A percentile compares a stretch with the other conserved stretches of the same genome.
phyloP scores from a whole-genome alignment of 2,113 vertebrate species.

The Heliornis fulica region DNA sequence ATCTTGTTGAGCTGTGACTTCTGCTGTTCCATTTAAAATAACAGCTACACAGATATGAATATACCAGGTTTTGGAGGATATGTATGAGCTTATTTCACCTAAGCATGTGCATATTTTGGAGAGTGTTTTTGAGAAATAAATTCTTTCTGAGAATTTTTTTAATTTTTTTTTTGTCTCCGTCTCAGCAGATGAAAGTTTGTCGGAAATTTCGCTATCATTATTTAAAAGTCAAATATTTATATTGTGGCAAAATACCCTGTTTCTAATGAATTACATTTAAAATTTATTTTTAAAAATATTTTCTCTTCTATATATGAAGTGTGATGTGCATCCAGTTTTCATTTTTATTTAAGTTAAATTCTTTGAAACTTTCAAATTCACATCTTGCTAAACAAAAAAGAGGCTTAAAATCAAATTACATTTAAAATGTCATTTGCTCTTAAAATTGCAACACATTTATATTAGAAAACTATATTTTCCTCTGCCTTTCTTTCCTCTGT shows the following conservation, averaged over 20 bases:
- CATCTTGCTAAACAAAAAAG: fast-evolving
- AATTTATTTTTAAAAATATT: background rate
- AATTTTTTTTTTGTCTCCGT: background rate
- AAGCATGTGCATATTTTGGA: background rate
- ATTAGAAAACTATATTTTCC: background rate
- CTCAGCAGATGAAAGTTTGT: background rate
- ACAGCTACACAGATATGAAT: background rate
- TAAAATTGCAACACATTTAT: background rate
- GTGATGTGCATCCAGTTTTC: background rate
- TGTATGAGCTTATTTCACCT: background rate
- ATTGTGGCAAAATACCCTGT: background rate
- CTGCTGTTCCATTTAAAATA: background rate
- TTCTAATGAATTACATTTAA: background rate
- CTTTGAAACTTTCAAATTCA: background rate
- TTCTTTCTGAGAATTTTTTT: background rate
- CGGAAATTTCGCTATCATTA: background rate
- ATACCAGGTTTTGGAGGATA: background rate
- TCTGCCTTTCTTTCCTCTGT: background rate
- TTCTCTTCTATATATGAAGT: background rate
- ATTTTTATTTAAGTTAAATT: background rate
- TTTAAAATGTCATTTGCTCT: background rate
- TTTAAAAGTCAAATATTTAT: background rate
- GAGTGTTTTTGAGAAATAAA: background rate
- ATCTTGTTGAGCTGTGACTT: background rate
- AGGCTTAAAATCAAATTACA: background rate